A percentile compares a stretch with the other conserved stretches of the same genome.
phyloP scores from a whole-genome alignment of 2,888 invertebrate genomes.

The Melanophora roralis region DNA sequence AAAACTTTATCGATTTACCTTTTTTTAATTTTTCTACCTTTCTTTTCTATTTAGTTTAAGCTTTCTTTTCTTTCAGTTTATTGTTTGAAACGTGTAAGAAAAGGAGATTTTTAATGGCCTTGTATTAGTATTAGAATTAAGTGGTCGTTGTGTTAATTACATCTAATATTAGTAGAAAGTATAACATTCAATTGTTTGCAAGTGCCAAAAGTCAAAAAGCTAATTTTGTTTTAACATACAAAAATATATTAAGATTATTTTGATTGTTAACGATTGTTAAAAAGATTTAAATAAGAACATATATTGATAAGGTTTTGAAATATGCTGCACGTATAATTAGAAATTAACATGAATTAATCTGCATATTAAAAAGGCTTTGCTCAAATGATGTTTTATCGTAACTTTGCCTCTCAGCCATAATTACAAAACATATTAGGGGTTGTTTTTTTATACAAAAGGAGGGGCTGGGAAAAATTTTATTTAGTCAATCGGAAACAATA shows the following conservation, averaged over 20 bases:
- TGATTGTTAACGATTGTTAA: neutral
- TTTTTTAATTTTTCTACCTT: neutral
- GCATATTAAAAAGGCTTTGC: too few species aligned
- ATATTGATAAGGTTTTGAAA: slow-evolving; percentile 11
- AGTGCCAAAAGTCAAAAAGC: slow-evolving; percentile 4
- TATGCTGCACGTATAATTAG: neutral
- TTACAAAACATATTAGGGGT: too few species aligned
- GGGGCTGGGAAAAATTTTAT: too few species aligned
- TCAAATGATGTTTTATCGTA: too few species aligned
- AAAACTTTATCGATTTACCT: slow-evolving; percentile 61
- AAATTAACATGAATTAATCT: neutral
- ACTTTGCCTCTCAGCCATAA: too few species aligned
- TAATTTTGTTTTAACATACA: neutral
- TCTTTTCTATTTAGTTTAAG: neutral
- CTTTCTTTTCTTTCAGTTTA: neutral
- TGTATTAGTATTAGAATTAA: slow-evolving; percentile 33
- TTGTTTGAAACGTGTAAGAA: neutral
- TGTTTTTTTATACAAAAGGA: too few species aligned
- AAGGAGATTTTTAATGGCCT: slow-evolving; percentile 48
- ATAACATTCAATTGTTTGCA: neutral
- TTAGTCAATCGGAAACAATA: too few species aligned
- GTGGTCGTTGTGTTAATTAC: slow-evolving; percentile 53
- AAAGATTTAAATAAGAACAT: neutral
- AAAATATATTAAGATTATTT: neutral
- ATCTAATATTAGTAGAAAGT: slow-evolving; percentile 29